Evolutionary conservation across 2,113 vertebrate species (phyloP).

Genomic region (Sorex fumeus): DNA sequence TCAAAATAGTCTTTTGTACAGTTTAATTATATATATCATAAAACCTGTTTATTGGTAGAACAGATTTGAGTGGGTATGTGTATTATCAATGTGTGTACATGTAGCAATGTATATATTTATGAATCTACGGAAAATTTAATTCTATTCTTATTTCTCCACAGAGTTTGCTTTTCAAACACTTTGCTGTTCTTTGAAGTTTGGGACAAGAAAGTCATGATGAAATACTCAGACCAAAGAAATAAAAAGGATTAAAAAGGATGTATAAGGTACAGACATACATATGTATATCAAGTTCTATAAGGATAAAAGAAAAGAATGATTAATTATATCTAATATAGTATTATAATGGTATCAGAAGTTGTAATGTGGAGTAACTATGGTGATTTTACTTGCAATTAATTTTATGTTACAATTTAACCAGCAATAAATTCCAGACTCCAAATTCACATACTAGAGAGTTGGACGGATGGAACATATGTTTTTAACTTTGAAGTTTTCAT

Average conservation of each 20-base stretch:
- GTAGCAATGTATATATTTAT: not conserved
- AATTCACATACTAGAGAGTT: conserved; percentile 67
- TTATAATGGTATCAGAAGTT: conserved; percentile 54
- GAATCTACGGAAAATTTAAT: conserved; percentile 17
- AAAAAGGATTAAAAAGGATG: not conserved
- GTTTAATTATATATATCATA: not conserved
- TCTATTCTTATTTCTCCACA: conserved; percentile 25
- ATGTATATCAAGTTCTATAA: not conserved
- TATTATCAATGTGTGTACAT: not conserved
- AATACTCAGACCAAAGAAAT: not conserved
- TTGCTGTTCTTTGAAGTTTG: conserved; percentile 40
- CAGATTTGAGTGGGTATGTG: not conserved
- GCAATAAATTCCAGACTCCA: conserved; percentile 78
- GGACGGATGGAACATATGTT: conserved; percentile 69
- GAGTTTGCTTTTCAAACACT: conserved; percentile 2
- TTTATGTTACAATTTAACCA: conserved; percentile 72
- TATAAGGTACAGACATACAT: not conserved
- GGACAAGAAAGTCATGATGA: conserved; percentile 33
- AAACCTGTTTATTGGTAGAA: conserved; percentile 4
- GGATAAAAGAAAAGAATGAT: conserved; percentile 36
- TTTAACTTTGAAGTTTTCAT: conserved; percentile 82
- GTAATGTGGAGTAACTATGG: conserved; percentile 63
- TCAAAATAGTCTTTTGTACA: not conserved
- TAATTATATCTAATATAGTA: conserved; percentile 47
- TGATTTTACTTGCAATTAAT: conserved; percentile 58